Conservation (phyloP, 2,888 invertebrate species). For the Drosophila borealis region DNA sequence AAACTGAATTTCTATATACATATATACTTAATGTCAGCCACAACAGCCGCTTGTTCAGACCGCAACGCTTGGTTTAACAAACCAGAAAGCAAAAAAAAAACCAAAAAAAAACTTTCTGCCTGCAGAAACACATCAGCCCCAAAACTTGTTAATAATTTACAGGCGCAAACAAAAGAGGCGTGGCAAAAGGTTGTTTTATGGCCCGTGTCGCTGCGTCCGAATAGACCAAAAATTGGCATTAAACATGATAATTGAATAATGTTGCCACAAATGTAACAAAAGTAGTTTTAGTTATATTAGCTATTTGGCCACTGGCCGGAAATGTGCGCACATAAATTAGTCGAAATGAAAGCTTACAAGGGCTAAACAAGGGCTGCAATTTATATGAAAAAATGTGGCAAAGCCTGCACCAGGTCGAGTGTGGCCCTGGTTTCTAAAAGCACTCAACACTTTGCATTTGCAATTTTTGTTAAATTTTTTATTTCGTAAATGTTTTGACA, state of each 20-base stretch:
- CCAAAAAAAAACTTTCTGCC: constrained; percentile 2
- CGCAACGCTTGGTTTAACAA: constrained; percentile 44
- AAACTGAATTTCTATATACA: neutral
- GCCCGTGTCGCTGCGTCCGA: neutral
- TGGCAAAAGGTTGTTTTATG: constrained; percentile 16
- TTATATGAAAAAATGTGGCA: neutral
- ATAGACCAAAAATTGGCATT: constrained; percentile 18
- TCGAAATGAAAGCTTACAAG: constrained; percentile 8
- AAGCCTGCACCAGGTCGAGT: too few species aligned
- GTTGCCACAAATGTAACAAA: constrained; percentile 15
- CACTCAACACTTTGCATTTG: constrained; percentile 2
- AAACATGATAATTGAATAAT: constrained; percentile 42
- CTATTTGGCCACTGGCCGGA: constrained; percentile 36
- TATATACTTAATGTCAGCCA: neutral
- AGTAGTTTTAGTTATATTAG: constrained; percentile 10
- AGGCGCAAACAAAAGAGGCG: constrained; percentile 18
- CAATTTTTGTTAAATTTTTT: neutral
- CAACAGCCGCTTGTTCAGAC: constrained; percentile 3
- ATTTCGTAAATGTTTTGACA: constrained; percentile 13
- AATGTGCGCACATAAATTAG: constrained; percentile 52
- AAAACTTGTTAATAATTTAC: constrained; percentile 64
- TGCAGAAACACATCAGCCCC: neutral
- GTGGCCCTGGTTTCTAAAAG: neutral
- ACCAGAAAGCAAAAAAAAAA: constrained; percentile 28
- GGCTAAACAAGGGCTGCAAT: neutral